Base-by-base conservation (phyloP, 2,888 invertebrate genomes). In the Lydus trimaculatus region DNA sequence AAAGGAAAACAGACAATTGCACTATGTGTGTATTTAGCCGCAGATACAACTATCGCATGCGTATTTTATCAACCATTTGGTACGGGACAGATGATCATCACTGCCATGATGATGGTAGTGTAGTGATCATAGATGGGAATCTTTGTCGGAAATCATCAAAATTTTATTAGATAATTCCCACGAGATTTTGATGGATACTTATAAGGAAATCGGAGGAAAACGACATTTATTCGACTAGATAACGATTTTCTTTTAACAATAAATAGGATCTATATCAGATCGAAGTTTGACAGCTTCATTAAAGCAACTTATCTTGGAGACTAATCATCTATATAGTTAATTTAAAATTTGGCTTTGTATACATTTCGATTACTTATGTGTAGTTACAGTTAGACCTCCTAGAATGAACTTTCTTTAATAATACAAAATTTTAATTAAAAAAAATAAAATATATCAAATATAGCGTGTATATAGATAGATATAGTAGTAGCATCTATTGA, bases 1-100 rank as follows among this genome's bases (percentile, higher is more conserved):
- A 72, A 71, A 72, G 73, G n/a, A 72, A 72, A 73, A 48, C 48
- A 74, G 75, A 75, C 74, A 72, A 77, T 75, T 75, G 74, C 73
- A 75, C 75, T 75, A 64, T n/a, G 62, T 62, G 43, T 43, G 43
- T 43, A 43, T 43, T 43, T 17, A 43, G 4, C 43, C 43, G 17
- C 43, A n/a, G 17, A 43, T 20, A 48, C 1, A 9, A 11, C 9
- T 48, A 48, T 48, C 48, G 48, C 48, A 48, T 48, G 48, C 48
- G 48, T 48, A 20, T 48, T 48, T 48, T 48, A 48, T 48, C 43
- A 17, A 48, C n/a, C n/a, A 48, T 17, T 17, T 48, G 20, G 20
- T 48, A 20, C 20, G 3, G 48, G 20, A 48, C 9, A 20, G 48
- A 23, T 20, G 20, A 48, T 48, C 11, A n/a, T n/a, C n/a, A n/a